Evolutionary conservation across 1,140 invertebrate species (phyloP).

Genomic region (Onthophagus taurus): DNA sequence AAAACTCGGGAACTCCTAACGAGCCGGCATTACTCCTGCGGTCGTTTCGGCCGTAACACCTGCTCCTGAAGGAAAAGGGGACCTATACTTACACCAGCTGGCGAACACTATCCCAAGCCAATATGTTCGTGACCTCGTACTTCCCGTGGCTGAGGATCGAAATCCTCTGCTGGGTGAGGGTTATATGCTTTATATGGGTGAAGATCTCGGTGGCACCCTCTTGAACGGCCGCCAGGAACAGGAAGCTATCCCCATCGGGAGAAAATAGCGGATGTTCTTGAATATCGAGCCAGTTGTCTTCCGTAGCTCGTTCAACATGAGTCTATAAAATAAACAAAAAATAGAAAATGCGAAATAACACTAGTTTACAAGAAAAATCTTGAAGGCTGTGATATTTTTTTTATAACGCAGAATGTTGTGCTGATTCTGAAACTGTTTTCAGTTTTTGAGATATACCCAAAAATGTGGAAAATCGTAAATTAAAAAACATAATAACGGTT

Average conservation of each 20-base stretch:
- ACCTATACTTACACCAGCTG: slow-evolving; percentile 68
- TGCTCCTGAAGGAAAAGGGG: too few species aligned
- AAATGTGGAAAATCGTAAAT: too few species aligned
- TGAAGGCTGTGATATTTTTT: too few species aligned
- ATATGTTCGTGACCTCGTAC: slow-evolving; percentile 75
- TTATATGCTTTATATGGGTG: slow-evolving; percentile 82
- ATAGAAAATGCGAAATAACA: too few species aligned
- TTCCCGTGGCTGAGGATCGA: slow-evolving; percentile 78
- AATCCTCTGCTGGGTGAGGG: slow-evolving; percentile 69
- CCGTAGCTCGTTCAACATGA: slow-evolving; percentile 67
- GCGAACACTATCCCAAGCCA: slow-evolving; percentile 75
- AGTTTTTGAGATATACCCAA: too few species aligned
- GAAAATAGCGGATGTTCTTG: slow-evolving; percentile 76
- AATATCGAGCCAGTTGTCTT: slow-evolving; percentile 76
- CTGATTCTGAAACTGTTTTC: too few species aligned
- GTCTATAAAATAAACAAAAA: slow-evolving; percentile 43
- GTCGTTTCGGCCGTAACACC: too few species aligned
- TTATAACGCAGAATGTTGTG: too few species aligned
- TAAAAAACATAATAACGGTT: too few species aligned
- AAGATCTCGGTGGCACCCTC: slow-evolving; percentile 73
- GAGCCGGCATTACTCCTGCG: too few species aligned
- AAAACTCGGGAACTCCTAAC: too few species aligned
- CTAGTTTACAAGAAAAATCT: too few species aligned
- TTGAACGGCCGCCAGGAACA: slow-evolving; percentile 70
- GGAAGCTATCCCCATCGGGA: slow-evolving; percentile 71